phyloP scores from a whole-genome alignment of 2,113 vertebrate genomes.

The Cyphomyrus plagiostoma region DNA sequence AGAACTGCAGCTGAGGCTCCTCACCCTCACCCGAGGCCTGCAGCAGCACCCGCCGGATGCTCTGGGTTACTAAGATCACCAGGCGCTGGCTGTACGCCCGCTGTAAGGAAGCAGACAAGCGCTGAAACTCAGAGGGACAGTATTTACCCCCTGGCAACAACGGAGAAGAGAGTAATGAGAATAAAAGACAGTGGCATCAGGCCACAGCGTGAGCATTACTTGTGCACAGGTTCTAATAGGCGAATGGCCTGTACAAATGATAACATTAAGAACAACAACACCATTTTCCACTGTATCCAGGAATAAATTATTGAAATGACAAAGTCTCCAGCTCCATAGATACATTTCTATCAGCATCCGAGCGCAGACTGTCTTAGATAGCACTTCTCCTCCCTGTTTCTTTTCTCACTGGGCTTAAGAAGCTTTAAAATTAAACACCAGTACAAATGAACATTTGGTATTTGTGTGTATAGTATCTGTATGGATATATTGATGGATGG shows the following conservation, averaged over 20 bases:
- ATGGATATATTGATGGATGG: background rate
- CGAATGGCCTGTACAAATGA: background rate
- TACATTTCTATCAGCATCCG: background rate
- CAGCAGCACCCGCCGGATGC: conserved; percentile 55
- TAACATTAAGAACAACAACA: background rate
- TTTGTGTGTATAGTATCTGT: background rate
- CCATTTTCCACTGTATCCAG: background rate
- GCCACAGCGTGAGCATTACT: background rate
- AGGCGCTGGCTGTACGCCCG: conserved; percentile 63
- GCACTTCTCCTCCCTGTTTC: too few relatives aligned
- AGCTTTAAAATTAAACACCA: background rate
- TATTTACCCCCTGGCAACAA: background rate
- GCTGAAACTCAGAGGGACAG: background rate
- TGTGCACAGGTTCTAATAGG: background rate
- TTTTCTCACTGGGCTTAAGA: background rate
- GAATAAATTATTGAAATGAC: background rate
- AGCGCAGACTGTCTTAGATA: background rate
- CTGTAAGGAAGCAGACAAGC: conserved; percentile 50
- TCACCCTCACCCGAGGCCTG: conserved; percentile 62
- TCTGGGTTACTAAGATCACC: conserved; percentile 60
- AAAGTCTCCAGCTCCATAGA: background rate
- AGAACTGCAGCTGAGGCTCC: conserved; percentile 72
- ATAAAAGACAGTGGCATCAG: background rate
- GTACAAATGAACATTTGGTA: background rate
- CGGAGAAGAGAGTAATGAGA: background rate